phyloP scores from a whole-genome alignment of 92 coral and sea anemone genomes.

The Phymanthus crucifer region DNA sequence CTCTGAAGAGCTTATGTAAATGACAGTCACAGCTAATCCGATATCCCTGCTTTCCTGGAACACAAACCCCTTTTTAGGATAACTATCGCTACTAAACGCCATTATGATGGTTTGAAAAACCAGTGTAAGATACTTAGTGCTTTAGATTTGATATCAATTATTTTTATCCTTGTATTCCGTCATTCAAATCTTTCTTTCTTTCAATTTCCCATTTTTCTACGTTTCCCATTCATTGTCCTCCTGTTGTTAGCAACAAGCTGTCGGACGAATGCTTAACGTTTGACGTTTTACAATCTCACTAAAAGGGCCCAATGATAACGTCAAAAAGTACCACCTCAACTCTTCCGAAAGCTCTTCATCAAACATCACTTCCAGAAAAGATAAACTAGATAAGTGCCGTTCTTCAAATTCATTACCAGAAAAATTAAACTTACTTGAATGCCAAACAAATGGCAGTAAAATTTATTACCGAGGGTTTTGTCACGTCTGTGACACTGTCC shows the following conservation, averaged over 20 bases:
- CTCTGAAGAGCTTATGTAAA: not conserved
- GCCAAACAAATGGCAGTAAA: not conserved
- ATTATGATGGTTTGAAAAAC: not conserved
- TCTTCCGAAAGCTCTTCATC: conserved; percentile 12
- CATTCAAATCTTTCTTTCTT: not conserved
- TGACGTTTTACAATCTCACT: not conserved
- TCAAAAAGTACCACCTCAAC: not conserved
- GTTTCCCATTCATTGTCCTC: not conserved
- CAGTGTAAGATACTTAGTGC: not conserved
- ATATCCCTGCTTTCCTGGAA: not conserved
- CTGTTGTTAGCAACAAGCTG: not conserved
- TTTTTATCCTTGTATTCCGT: not conserved
- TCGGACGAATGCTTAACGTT: not conserved
- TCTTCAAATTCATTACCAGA: not conserved
- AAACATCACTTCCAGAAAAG: conserved; percentile 5
- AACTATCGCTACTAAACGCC: not conserved
- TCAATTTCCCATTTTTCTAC: not conserved
- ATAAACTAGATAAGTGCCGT: not conserved
- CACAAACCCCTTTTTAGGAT: not conserved
- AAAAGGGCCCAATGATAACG: not conserved
- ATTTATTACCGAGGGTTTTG: not conserved
- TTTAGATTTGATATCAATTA: not conserved
- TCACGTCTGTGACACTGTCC: not conserved
- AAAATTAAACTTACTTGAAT: not conserved
- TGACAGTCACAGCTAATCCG: not conserved